phyloP scores from a whole-genome alignment of 2,113 vertebrate genomes.

The Gulo gulo region DNA sequence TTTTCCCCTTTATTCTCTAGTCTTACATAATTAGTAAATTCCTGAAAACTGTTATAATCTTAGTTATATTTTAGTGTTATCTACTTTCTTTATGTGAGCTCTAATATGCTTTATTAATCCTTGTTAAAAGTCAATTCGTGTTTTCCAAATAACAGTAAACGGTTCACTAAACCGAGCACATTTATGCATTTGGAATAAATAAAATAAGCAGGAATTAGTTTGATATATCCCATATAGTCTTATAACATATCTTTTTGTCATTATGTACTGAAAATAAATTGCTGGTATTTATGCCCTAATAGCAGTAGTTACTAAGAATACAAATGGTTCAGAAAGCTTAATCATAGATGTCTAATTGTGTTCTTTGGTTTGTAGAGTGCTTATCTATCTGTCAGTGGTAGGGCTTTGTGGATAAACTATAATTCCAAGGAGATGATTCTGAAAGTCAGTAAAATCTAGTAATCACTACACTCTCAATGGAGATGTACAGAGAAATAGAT shows the following conservation, averaged over 20 bases:
- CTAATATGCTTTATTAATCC: not conserved
- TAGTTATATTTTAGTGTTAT: not conserved
- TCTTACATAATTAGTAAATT: not conserved
- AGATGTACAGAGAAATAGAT: slow-evolving; percentile 20
- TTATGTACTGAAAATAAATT: not conserved
- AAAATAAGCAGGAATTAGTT: not conserved
- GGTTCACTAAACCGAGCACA: not conserved
- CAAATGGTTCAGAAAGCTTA: not conserved
- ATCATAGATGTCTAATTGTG: not conserved
- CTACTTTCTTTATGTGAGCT: not conserved
- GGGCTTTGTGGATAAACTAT: slow-evolving; percentile 19
- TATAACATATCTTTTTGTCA: not conserved
- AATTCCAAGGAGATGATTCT: not conserved
- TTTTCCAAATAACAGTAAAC: not conserved
- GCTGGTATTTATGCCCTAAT: not conserved
- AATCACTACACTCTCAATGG: not conserved
- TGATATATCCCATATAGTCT: not conserved
- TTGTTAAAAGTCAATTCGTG: not conserved
- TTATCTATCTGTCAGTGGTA: not conserved
- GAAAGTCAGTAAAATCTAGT: slow-evolving; percentile 1
- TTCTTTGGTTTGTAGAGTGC: not conserved
- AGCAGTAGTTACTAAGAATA: slow-evolving; percentile 4
- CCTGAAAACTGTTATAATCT: not conserved
- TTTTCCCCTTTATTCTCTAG: not conserved
- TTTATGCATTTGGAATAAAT: not conserved